Percentiles rank a stretch among this genome's conserved stretches.
These are phyloP conservation scores for Agrotis segetum DNA, from an alignment of 2,888 invertebrate species.

Conservation along the genomic window DNA sequence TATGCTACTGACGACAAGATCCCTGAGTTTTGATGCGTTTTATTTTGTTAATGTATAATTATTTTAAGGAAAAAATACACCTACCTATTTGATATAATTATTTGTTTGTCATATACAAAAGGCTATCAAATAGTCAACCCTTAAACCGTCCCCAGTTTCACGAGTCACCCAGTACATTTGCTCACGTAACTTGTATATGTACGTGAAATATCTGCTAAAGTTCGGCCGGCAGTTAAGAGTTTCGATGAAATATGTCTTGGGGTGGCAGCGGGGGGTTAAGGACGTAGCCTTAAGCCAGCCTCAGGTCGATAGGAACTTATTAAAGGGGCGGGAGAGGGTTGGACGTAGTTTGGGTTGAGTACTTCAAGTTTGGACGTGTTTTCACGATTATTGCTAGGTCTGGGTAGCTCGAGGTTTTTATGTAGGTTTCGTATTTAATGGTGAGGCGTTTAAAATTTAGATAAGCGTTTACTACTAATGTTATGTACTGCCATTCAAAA, in stretches of 20 bases:
- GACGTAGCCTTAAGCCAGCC: conserved; percentile 84
- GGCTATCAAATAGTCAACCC: not conserved
- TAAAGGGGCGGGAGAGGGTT: conserved; percentile 72
- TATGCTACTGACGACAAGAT: too few relatives aligned
- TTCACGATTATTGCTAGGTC: conserved; percentile 42
- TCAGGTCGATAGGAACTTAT: conserved; percentile 84
- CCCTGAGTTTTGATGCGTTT: too few relatives aligned
- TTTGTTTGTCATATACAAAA: not conserved
- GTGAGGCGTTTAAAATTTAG: conserved; percentile 17
- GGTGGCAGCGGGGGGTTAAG: conserved; percentile 80
- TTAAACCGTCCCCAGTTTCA: conserved; percentile 9
- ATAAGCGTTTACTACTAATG: conserved; percentile 1
- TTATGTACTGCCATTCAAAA: not conserved
- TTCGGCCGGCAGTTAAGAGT: conserved; percentile 86
- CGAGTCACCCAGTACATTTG: conserved; percentile 23
- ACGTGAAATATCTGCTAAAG: conserved; percentile 87
- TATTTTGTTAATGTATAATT: too few relatives aligned
- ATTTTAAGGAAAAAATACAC: too few relatives aligned
- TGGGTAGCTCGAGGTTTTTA: conserved; percentile 23
- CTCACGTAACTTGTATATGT: conserved; percentile 85
- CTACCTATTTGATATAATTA: too few relatives aligned
- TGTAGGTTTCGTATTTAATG: conserved; percentile 27
- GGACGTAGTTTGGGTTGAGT: conserved; percentile 49
- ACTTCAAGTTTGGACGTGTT: conserved; percentile 38
- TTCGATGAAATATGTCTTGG: conserved; percentile 90